Evolutionary conservation across 2,888 invertebrate genomes (phyloP).

Genomic region (Chaitophorus viminalis): DNA sequence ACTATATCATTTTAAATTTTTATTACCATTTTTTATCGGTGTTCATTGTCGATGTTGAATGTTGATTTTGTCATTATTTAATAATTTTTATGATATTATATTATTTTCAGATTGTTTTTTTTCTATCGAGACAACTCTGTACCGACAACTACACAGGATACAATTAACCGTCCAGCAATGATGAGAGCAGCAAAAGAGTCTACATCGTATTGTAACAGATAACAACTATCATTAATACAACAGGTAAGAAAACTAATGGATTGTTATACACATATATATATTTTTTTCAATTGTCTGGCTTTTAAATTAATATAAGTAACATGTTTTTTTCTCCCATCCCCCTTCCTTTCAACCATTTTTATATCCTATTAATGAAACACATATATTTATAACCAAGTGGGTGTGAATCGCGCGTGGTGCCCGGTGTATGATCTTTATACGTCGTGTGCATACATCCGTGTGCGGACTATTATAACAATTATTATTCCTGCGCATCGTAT

Average conservation of each 20-base stretch:
- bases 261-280: neutral
- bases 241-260: slow-evolving; percentile 10
- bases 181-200: slow-evolving; percentile 50
- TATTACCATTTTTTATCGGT: no score
- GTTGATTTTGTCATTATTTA: no score
- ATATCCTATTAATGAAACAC: neutral
- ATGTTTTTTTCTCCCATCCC: neutral
- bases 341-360: no score
- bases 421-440: neutral
- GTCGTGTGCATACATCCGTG: slow-evolving; percentile 26
- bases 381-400: neutral
- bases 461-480: neutral
- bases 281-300: neutral
- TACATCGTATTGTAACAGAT: slow-evolving; percentile 45
- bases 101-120: slow-evolving; percentile 30
- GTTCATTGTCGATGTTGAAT: no score
- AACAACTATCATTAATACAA: slow-evolving; percentile 43
- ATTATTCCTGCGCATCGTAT: neutral
- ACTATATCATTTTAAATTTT: no score
- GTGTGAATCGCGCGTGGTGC: neutral
- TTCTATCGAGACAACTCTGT: neutral
- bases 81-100: no score
- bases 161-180: slow-evolving; percentile 30
- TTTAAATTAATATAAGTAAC: neutral
- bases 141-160: neutral